Evolutionary conservation across 2,888 invertebrate species (phyloP).

Genomic region (Hymenopus coronatus): DNA sequence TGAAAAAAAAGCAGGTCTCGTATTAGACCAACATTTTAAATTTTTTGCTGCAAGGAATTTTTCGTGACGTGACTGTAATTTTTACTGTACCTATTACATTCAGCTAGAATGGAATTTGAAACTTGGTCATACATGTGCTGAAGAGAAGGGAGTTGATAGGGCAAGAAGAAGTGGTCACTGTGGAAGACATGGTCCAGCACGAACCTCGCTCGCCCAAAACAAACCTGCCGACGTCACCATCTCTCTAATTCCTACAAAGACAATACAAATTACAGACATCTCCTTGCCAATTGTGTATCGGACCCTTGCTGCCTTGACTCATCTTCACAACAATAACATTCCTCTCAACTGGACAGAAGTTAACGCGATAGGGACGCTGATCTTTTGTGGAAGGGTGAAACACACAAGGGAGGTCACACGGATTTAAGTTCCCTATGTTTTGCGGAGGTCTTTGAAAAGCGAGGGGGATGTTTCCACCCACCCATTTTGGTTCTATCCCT

Average conservation of each 20-base stretch:
- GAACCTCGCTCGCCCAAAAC: too few relatives aligned
- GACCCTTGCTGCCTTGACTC: neutral
- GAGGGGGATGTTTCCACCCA: neutral
- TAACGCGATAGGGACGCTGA: neutral
- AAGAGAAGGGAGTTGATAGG: too few relatives aligned
- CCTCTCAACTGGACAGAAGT: neutral
- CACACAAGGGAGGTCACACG: neutral
- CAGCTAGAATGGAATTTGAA: too few relatives aligned
- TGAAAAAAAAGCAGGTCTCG: too few relatives aligned
- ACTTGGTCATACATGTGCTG: too few relatives aligned
- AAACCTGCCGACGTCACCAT: neutral
- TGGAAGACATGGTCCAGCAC: too few relatives aligned
- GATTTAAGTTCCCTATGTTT: neutral
- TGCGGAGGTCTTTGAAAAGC: slow-evolving; percentile 1
- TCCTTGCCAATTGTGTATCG: neutral
- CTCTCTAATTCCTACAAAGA: neutral
- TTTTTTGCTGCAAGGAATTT: too few relatives aligned
- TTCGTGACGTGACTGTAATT: too few relatives aligned
- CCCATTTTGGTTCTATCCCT: neutral
- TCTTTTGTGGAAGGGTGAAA: neutral
- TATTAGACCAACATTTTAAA: too few relatives aligned
- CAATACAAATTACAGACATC: neutral
- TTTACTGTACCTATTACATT: too few relatives aligned
- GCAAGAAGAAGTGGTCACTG: too few relatives aligned
- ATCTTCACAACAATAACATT: neutral